Conservation (phyloP, 2,113 vertebrate genomes). For the Cettia cetti region DNA sequence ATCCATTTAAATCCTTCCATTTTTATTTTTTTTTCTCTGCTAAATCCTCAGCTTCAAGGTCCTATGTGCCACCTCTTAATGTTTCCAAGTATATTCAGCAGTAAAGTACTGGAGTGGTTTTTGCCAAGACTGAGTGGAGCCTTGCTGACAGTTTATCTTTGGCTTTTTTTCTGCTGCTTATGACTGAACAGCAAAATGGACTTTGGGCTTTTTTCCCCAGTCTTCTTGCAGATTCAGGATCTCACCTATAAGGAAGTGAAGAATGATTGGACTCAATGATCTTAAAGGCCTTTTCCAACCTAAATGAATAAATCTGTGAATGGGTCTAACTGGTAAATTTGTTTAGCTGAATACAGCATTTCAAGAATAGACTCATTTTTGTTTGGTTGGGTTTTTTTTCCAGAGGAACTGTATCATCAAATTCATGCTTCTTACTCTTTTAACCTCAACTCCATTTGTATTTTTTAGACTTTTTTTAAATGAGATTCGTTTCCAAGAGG, state of each 20-base stretch:
- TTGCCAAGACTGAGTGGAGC: neutral
- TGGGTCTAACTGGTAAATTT: neutral
- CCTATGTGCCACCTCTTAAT: neutral
- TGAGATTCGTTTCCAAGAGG: neutral
- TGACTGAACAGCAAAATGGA: neutral
- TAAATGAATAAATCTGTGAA: neutral
- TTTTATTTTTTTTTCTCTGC: neutral
- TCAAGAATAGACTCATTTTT: neutral
- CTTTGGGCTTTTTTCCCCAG: neutral
- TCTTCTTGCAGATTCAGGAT: neutral
- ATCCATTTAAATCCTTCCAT: slow-evolving; percentile 19
- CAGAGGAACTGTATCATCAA: neutral
- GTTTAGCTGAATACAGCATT: neutral
- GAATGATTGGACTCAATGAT: neutral
- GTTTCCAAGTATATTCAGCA: neutral
- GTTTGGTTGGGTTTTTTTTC: neutral
- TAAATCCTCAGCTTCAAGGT: neutral
- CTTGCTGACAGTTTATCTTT: neutral
- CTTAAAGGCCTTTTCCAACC: neutral
- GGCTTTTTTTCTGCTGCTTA: neutral
- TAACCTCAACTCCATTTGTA: neutral
- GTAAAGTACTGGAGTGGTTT: neutral
- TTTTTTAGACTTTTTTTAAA: neutral
- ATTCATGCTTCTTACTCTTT: neutral
- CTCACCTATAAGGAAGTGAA: neutral